Percentiles rank a stretch among this genome's conserved stretches.
Conservation (phyloP, 1,140 invertebrate genomes). For the Bemisia tabaci region DNA sequence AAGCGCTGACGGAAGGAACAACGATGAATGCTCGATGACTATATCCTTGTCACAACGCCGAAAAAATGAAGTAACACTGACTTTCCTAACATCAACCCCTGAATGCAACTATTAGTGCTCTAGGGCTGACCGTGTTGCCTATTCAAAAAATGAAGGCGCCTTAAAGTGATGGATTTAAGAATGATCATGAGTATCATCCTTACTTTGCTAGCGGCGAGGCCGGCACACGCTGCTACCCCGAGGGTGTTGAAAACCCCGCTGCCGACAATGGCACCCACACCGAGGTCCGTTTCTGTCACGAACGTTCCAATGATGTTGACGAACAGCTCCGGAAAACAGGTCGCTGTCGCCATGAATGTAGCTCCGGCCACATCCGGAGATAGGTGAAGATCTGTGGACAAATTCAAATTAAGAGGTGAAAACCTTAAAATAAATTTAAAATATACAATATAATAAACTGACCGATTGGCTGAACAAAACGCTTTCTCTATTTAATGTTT, state of each 20-base stretch:
- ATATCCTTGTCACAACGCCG: too few relatives aligned
- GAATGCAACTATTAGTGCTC: too few relatives aligned
- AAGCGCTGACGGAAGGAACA: too few relatives aligned
- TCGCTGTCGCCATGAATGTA: constrained; percentile 50
- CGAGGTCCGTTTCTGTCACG: constrained; percentile 42
- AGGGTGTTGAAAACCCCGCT: constrained; percentile 57
- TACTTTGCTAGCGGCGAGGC: constrained; percentile 48
- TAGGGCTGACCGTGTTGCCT: too few relatives aligned
- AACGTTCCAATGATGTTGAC: constrained; percentile 42
- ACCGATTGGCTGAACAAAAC: neutral
- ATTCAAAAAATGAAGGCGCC: too few relatives aligned
- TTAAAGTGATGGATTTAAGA: too few relatives aligned
- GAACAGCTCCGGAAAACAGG: constrained; percentile 47
- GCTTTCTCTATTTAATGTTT: neutral
- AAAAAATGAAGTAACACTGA: too few relatives aligned
- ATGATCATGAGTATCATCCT: too few relatives aligned
- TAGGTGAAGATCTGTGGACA: constrained; percentile 32
- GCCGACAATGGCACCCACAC: constrained; percentile 50
- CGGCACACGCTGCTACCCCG: constrained; percentile 50
- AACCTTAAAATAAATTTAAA: neutral
- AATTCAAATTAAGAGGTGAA: neutral
- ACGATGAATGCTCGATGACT: too few relatives aligned
- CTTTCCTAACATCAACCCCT: too few relatives aligned
- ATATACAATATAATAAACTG: neutral
- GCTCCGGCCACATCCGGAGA: constrained; percentile 48